Percentiles rank a stretch among this genome's conserved stretches.
phyloP scores from a whole-genome alignment of 2,888 invertebrate species.

The Loripinus fragilis region DNA sequence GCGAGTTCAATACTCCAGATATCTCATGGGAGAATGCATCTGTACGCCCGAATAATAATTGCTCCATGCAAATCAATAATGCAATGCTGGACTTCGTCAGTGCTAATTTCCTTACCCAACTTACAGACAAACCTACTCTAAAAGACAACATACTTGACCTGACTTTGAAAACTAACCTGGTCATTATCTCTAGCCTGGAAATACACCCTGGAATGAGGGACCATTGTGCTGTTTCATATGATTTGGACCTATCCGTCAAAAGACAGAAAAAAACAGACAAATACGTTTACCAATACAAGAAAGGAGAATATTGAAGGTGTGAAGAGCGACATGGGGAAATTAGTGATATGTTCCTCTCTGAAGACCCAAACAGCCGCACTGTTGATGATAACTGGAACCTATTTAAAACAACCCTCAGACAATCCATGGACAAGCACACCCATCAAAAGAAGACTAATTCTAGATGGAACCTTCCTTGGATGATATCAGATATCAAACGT shows the following conservation, averaged over 20 bases:
- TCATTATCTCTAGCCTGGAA: conserved; percentile 9
- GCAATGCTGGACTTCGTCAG: conserved; percentile 35
- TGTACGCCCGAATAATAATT: too few species aligned
- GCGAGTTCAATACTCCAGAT: too few species aligned
- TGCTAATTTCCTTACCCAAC: conserved; percentile 39
- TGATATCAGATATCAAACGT: too few species aligned
- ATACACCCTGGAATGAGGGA: not conserved
- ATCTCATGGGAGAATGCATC: too few species aligned
- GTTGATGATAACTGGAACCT: too few species aligned
- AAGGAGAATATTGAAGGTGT: not conserved
- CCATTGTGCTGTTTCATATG: not conserved
- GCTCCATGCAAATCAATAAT: conserved; percentile 20
- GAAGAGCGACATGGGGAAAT: not conserved
- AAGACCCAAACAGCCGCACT: not conserved
- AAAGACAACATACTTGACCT: conserved; percentile 35
- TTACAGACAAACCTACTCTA: conserved; percentile 27
- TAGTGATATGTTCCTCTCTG: not conserved
- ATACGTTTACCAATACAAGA: not conserved
- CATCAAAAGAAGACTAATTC: too few species aligned
- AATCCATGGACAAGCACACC: too few species aligned
- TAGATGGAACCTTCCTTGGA: too few species aligned
- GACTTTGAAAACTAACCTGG: conserved; percentile 28
- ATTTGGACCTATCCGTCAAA: not conserved
- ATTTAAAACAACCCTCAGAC: too few species aligned
- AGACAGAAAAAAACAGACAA: not conserved